Conservation (phyloP, 2,113 vertebrate genomes). For the Trochalopteron elliotii region DNA sequence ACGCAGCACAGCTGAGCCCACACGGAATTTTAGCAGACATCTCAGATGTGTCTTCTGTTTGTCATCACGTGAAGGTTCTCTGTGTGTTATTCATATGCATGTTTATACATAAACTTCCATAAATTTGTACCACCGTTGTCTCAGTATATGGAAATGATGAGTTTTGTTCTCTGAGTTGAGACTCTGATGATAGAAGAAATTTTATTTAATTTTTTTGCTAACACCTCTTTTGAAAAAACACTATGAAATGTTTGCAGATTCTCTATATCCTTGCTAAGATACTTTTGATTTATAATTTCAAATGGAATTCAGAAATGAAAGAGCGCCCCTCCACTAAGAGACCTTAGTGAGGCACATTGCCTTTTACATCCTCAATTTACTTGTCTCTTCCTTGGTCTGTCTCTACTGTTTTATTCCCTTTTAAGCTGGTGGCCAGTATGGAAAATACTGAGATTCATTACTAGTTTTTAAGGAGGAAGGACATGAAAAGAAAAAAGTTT, state of each 20-base stretch:
- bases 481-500: background rate
- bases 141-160: background rate
- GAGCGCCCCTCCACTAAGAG: background rate
- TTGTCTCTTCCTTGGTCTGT: background rate
- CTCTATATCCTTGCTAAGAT: constrained; percentile 21
- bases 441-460: constrained; percentile 22
- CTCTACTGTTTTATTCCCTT: constrained; percentile 56
- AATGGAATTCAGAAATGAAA: constrained; percentile 63
- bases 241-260: background rate
- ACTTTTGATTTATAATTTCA: constrained; percentile 63
- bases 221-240: background rate
- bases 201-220: background rate
- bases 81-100: background rate
- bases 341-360: background rate
- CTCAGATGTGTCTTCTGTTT: background rate
- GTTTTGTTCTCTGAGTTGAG: background rate
- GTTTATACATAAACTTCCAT: background rate
- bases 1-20: background rate
- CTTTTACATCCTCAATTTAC: constrained; percentile 25
- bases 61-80: background rate
- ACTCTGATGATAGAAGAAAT: background rate
- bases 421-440: constrained; percentile 24
- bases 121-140: background rate
- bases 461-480: background rate
- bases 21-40: background rate